phyloP scores from a whole-genome alignment of 2,888 invertebrate genomes.

The Chloroclysta siterata region DNA sequence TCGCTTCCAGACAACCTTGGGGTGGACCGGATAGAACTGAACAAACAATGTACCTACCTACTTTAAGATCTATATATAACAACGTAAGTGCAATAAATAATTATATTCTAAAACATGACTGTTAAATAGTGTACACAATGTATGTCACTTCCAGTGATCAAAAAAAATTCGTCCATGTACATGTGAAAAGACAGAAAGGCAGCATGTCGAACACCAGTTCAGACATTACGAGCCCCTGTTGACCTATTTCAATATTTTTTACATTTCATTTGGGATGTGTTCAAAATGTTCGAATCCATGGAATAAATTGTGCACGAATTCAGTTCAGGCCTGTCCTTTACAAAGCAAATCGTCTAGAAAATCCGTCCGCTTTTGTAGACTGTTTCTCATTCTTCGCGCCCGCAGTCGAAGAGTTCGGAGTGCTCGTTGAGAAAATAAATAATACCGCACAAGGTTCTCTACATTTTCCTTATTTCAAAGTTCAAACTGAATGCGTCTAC shows the following conservation, averaged over 20 bases:
- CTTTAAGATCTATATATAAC: too few species aligned
- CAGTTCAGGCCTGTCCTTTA: conserved; percentile 26
- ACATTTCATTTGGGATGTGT: conserved; percentile 37
- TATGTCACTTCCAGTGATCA: too few species aligned
- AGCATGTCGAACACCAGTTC: conserved; percentile 65
- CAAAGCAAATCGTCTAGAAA: conserved; percentile 50
- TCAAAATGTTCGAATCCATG: conserved; percentile 21
- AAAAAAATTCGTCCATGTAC: background rate
- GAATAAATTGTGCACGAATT: conserved; percentile 33
- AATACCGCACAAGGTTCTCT: conserved; percentile 41
- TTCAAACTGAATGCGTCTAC: conserved; percentile 43
- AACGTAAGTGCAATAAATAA: too few species aligned
- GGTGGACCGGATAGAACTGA: too few species aligned
- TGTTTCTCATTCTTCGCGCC: conserved; percentile 46
- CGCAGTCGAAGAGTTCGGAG: conserved; percentile 51
- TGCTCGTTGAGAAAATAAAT: conserved; percentile 54
- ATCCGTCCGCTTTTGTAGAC: conserved; percentile 41
- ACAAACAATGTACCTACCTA: too few species aligned
- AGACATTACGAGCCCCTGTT: conserved; percentile 56
- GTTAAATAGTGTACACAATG: too few species aligned
- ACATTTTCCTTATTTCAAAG: conserved; percentile 47
- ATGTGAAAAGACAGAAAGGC: conserved; percentile 13
- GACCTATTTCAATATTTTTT: conserved; percentile 55
- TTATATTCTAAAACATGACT: too few species aligned
- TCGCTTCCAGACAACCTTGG: too few species aligned